Evolutionary conservation across 2,888 invertebrate species (phyloP).

Genomic region (Pristionchus arcanus): DNA sequence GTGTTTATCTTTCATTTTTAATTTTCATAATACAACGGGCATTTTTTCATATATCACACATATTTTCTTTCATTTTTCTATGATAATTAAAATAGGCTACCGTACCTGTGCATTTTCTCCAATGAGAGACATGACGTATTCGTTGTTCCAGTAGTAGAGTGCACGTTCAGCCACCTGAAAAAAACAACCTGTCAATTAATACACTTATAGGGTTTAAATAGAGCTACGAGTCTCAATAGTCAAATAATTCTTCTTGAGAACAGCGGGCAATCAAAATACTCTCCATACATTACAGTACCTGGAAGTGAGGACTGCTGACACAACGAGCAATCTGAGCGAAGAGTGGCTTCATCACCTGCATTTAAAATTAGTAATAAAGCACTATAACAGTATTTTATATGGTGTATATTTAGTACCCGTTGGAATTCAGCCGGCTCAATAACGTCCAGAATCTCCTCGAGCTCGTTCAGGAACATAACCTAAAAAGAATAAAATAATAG

Average conservation of each 20-base stretch:
- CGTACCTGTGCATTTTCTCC: conserved; percentile 84
- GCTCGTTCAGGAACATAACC: conserved; percentile 98
- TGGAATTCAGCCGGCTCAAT: conserved; percentile 98
- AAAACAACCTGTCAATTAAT: background rate
- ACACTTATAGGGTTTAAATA: background rate
- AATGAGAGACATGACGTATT: conserved; percentile 89
- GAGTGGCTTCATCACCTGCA: conserved; percentile 89
- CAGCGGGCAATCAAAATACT: background rate
- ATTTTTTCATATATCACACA: background rate
- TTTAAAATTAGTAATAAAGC: background rate
- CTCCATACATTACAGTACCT: conserved; percentile 83
- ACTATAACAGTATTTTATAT: background rate
- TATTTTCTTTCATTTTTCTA: background rate
- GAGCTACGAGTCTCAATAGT: background rate
- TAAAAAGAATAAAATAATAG: conserved; percentile 64
- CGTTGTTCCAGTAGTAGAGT: conserved; percentile 91
- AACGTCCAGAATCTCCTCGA: conserved; percentile 98
- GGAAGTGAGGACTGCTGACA: conserved; percentile 98
- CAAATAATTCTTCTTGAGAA: background rate
- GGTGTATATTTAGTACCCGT: conserved; percentile 83
- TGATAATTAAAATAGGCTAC: background rate
- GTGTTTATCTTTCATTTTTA: background rate
- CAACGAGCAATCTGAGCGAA: conserved; percentile 97
- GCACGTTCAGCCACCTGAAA: conserved; percentile 87
- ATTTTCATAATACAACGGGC: background rate